These are phyloP conservation scores for Drosophila melanocephala DNA, from an alignment of 2,888 invertebrate genomes.

Conservation along the genomic window DNA sequence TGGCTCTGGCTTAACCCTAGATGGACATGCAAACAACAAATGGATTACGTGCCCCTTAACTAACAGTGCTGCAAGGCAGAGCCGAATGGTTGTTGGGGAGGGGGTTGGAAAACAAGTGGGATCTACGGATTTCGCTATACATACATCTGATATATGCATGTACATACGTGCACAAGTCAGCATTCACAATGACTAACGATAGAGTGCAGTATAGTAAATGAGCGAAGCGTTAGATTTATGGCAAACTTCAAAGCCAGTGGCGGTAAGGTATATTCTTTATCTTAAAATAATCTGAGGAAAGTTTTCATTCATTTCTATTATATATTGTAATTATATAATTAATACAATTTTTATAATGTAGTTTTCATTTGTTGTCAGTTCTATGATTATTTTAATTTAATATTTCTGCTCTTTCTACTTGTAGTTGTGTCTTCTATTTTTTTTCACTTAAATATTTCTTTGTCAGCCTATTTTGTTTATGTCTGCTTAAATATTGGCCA, in stretches of 20 bases:
- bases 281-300: not conserved
- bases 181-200: conserved; percentile 23
- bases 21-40: conserved; percentile 72
- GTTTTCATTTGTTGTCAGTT: not conserved
- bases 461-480: not conserved
- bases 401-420: too few relatives aligned
- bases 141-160: conserved; percentile 30
- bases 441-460: not conserved
- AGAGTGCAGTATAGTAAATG: conserved; percentile 1
- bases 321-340: not conserved
- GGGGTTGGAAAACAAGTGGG: conserved; percentile 8
- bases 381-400: not conserved
- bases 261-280: not conserved
- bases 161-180: conserved; percentile 25
- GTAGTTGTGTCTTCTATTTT: not conserved
- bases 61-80: conserved; percentile 44
- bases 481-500: not conserved
- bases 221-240: not conserved
- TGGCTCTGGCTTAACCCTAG: conserved; percentile 39
- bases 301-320: not conserved
- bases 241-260: not conserved
- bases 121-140: conserved; percentile 35
- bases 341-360: not conserved
- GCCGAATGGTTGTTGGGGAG: not conserved
- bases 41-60: conserved; percentile 73